Base-by-base conservation (phyloP, 2,888 invertebrate species). In the Phalangium opilio region DNA sequence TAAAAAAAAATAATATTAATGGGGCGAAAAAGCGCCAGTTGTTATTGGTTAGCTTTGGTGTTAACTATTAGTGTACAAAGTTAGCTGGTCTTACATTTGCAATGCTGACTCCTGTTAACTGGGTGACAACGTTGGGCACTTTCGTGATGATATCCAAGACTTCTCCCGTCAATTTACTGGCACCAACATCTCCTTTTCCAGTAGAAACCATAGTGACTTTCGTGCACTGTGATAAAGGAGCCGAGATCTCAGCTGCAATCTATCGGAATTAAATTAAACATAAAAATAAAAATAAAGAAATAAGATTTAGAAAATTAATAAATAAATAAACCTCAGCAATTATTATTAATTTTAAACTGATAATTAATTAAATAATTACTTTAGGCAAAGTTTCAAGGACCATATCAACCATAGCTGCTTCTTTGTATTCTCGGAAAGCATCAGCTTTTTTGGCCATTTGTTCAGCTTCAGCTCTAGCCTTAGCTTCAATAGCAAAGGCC, bases 371-470 rank as follows among this genome's bases (percentile, higher is more conserved):
- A 34, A n/a, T 19, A 43, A 3, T 48, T 66, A 93, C 93, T 79
- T 90, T 91, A 15, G 95, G 95, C 61, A 96, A 70, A 35, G 86
- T 83, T 48, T 93, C 90, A 51, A 96, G 75, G 63, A 93, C 79
- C 93, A 96, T 95, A 63, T 95, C 93, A 50, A 89, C 78, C 81
- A 90, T 85, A 11, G 91, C 90, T 32, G 91, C 90, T 44, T 83
- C 87, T 57, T 90, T 85, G 67, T 95, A 96, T 63, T 93, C 90
- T 63, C 83, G 84, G 81, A 84, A 95, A 14, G 96, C 95, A 59
- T 91, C 91, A 0, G 93, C 95, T 63, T 95, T 96, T 70, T 87
- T 87, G 1, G 83, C 77, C 87, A 95, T 91, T 70, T 93, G 93
- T 66, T 89, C 90, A 0, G 93, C 90, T 63, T 96, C 95, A 2